These are phyloP conservation scores for Euzophera pinguis DNA, from an alignment of 2,888 invertebrate genomes.

Conservation along the genomic window DNA sequence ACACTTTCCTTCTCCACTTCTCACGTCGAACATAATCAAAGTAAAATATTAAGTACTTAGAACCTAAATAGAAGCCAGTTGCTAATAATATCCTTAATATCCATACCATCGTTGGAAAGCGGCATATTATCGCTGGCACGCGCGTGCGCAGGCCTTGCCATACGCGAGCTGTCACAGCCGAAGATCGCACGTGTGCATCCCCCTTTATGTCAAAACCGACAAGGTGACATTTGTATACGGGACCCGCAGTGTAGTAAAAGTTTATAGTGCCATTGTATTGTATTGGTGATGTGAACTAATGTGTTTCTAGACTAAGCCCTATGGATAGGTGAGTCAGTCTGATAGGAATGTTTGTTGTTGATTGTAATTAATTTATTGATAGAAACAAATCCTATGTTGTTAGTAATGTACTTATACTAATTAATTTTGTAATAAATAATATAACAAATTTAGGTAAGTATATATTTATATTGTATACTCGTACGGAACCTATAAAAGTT, in stretches of 20 bases:
- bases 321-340: conserved; percentile 17
- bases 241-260: background rate
- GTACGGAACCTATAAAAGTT: too few species aligned
- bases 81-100: conserved; percentile 2
- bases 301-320: background rate
- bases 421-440: too few species aligned
- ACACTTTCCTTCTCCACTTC: background rate
- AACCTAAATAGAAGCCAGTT: background rate
- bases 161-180: background rate
- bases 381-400: background rate
- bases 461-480: too few species aligned
- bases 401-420: too few species aligned
- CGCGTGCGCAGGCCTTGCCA: conserved; percentile 5
- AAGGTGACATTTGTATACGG: background rate
- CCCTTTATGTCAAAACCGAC: background rate
- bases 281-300: conserved; percentile 7
- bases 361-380: too few species aligned
- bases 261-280: background rate
- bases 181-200: conserved; percentile 8
- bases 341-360: background rate
- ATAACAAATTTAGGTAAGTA: too few species aligned
- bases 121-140: conserved; percentile 11
- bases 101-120: conserved; percentile 3
- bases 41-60: background rate
- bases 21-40: background rate